phyloP scores from a whole-genome alignment of 2,113 vertebrate genomes.

The Oplegnathus fasciatus region DNA sequence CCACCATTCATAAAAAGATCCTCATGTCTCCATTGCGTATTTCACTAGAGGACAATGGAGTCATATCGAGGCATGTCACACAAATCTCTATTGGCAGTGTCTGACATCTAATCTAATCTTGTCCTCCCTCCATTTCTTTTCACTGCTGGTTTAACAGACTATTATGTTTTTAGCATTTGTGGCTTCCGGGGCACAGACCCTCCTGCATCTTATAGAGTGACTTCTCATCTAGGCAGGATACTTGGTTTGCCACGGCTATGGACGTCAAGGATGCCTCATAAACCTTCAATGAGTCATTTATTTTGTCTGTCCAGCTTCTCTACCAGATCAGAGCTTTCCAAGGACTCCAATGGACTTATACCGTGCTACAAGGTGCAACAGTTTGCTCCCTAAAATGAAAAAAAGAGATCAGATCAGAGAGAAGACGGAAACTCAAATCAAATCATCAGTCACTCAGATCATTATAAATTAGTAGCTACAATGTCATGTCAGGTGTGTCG shows the following conservation, averaged over 20 bases:
- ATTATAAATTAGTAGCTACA: background rate
- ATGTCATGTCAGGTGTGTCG: background rate
- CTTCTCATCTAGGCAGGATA: conserved; percentile 43
- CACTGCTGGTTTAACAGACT: conserved; percentile 74
- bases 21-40: conserved; percentile 42
- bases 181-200: conserved; percentile 44
- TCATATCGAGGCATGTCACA: conserved; percentile 65
- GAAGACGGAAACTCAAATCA: background rate
- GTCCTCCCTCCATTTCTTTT: conserved; percentile 72
- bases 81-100: conserved; percentile 68
- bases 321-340: conserved; percentile 44
- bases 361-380: background rate
- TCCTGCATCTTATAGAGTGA: conserved; percentile 57
- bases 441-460: background rate
- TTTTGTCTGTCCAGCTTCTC: conserved; percentile 40
- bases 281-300: conserved; percentile 64
- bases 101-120: conserved; percentile 75
- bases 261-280: conserved; percentile 64
- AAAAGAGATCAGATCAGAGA: background rate
- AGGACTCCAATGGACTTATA: conserved; percentile 2
- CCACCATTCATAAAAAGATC: conserved; percentile 57
- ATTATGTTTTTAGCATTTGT: conserved; percentile 73
- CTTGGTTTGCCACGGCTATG: conserved; percentile 57
- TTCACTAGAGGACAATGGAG: conserved; percentile 74
- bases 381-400: conserved; percentile 6